Evolutionary conservation across 2,797 vertebrate genomes (phyloP).

Genomic region (Pterois miles): DNA sequence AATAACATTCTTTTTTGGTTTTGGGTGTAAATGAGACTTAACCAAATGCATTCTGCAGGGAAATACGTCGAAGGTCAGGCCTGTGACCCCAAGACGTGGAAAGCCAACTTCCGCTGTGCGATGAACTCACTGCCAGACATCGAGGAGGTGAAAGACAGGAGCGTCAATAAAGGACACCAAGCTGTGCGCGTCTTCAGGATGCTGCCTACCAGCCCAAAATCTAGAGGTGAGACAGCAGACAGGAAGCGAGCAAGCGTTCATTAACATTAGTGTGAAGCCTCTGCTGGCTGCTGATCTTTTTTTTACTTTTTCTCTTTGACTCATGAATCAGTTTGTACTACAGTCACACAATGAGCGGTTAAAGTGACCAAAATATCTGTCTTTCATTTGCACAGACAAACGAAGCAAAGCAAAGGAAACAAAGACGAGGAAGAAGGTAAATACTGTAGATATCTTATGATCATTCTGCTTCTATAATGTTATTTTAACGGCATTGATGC

Average conservation of each 20-base stretch:
- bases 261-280: not conserved
- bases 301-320: not conserved
- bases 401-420: conserved; percentile 80
- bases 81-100: conserved; percentile 96
- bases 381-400: conserved; percentile 80
- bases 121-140: conserved; percentile 98
- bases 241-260: conserved; percentile 9
- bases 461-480: not conserved
- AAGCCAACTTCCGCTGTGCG: conserved; percentile 98
- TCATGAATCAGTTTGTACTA: not conserved
- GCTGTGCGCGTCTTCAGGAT: conserved; percentile 95
- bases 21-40: not conserved
- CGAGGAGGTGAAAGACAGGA: conserved; percentile 93
- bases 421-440: conserved; percentile 86
- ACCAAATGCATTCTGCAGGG: conserved; percentile 77
- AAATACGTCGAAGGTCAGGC: conserved; percentile 87
- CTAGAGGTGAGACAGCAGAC: conserved; percentile 64
- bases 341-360: not conserved
- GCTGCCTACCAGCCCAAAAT: conserved; percentile 84
- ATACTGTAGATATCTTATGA: conserved; percentile 22
- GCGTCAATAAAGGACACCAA: conserved; percentile 92
- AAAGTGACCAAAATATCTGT: not conserved
- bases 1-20: too few relatives aligned
- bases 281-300: not conserved
- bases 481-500: not conserved